Evolutionary conservation across 2,888 invertebrate genomes (phyloP).

Genomic region (Petrophora chlorosata): DNA sequence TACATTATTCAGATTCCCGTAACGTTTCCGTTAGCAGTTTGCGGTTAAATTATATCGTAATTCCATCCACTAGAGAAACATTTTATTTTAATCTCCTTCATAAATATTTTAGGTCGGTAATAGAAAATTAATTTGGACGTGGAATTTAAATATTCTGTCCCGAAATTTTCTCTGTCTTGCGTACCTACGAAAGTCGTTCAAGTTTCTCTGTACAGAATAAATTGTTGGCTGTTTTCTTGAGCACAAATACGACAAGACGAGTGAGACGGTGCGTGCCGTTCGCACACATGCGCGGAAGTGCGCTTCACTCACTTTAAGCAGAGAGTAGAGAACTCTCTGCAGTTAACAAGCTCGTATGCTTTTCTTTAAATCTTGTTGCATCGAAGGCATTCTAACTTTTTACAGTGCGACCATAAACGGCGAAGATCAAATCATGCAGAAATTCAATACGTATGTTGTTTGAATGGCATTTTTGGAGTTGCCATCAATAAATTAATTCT

Average conservation of each 20-base stretch:
- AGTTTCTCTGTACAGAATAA: constrained; percentile 49
- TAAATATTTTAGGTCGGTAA: constrained; percentile 35
- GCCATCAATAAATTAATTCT: too few relatives aligned
- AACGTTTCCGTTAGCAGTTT: constrained; percentile 17
- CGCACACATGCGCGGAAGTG: constrained; percentile 76
- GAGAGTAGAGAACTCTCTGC: constrained; percentile 2
- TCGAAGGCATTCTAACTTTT: too few relatives aligned
- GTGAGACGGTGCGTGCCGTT: constrained; percentile 67
- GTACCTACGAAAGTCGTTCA: constrained; percentile 31
- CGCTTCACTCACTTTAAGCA: constrained; percentile 59
- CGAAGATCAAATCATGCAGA: too few relatives aligned
- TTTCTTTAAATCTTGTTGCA: too few relatives aligned
- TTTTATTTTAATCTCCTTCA: constrained; percentile 34
- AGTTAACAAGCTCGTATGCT: constrained; percentile 9
- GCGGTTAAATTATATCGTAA: constrained; percentile 5
- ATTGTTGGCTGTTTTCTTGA: constrained; percentile 58
- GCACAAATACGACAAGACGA: constrained; percentile 52
- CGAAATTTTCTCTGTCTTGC: constrained; percentile 24
- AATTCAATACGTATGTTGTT: too few relatives aligned
- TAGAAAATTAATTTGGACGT: constrained; percentile 38
- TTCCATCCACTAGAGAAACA: constrained; percentile 23
- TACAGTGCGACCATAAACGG: too few relatives aligned
- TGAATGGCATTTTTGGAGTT: too few relatives aligned
- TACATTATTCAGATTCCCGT: constrained; percentile 11
- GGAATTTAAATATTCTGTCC: constrained; percentile 36